Conservation (phyloP, 2,113 vertebrate species). For the Mesoclemmys tuberculata region DNA sequence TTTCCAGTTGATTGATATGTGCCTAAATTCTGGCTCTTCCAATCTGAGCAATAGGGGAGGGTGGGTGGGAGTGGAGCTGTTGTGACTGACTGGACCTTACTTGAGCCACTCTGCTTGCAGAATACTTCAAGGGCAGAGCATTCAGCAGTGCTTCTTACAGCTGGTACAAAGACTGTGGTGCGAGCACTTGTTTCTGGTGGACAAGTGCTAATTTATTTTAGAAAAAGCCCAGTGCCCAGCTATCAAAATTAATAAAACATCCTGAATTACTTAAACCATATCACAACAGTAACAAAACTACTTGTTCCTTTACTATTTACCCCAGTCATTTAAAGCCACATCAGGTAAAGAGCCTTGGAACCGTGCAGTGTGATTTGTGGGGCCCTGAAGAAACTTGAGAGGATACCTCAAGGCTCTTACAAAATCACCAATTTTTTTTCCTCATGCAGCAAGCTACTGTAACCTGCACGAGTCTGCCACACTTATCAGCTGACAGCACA, state of each 20-base stretch:
- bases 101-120: neutral
- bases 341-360: neutral
- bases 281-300: neutral
- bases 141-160: neutral
- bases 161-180: neutral
- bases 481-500: neutral
- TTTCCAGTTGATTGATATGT: neutral
- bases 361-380: neutral
- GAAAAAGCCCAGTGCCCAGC: neutral
- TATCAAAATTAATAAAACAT: neutral
- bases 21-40: neutral
- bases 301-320: neutral
- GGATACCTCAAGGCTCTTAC: neutral
- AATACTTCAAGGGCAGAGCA: fast-evolving
- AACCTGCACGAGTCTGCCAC: neutral
- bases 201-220: neutral
- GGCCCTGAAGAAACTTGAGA: neutral
- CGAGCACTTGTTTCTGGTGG: neutral
- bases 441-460: neutral
- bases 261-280: neutral
- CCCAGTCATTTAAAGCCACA: neutral
- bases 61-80: neutral
- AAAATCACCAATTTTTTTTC: neutral
- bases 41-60: neutral
- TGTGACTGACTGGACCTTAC: neutral